phyloP scores from a whole-genome alignment of 1,140 invertebrate genomes.

The Meloidogyne hapla region DNA sequence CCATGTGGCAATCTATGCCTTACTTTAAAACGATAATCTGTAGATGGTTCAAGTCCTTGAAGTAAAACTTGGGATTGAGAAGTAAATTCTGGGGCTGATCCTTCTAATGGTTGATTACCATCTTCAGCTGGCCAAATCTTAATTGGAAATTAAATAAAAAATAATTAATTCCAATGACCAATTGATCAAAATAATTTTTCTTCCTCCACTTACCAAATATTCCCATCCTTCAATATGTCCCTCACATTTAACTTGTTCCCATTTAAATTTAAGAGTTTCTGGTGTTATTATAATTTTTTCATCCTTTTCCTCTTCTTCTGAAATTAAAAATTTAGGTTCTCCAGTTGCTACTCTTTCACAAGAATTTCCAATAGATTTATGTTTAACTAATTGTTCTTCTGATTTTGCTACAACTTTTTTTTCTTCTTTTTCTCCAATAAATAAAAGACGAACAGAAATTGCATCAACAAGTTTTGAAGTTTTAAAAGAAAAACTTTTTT shows the following conservation, averaged over 20 bases:
- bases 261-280: slow-evolving; percentile 46
- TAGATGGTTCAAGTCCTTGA: slow-evolving; percentile 48
- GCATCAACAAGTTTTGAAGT: slow-evolving; percentile 44
- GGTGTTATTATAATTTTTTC: slow-evolving; percentile 9
- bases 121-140: slow-evolving; percentile 56
- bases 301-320: background rate
- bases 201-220: slow-evolving; percentile 58
- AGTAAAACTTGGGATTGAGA: slow-evolving; percentile 50
- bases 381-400: slow-evolving; percentile 36
- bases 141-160: background rate
- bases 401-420: slow-evolving; percentile 48
- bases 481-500: slow-evolving; percentile 36
- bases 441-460: slow-evolving; percentile 55
- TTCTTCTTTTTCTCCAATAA: slow-evolving; percentile 31
- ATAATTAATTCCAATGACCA: background rate
- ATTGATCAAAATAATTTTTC: too few relatives aligned
- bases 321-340: slow-evolving; percentile 35
- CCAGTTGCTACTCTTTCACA: slow-evolving; percentile 34
- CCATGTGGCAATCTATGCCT: slow-evolving; percentile 56
- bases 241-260: slow-evolving; percentile 56
- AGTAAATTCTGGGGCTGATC: slow-evolving; percentile 47
- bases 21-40: slow-evolving; percentile 55
- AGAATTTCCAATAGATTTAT: slow-evolving; percentile 8
- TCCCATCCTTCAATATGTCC: slow-evolving; percentile 57
- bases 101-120: slow-evolving; percentile 17